phyloP scores from a whole-genome alignment of 2,888 invertebrate genomes.

The Schrankia costaestrigalis region DNA sequence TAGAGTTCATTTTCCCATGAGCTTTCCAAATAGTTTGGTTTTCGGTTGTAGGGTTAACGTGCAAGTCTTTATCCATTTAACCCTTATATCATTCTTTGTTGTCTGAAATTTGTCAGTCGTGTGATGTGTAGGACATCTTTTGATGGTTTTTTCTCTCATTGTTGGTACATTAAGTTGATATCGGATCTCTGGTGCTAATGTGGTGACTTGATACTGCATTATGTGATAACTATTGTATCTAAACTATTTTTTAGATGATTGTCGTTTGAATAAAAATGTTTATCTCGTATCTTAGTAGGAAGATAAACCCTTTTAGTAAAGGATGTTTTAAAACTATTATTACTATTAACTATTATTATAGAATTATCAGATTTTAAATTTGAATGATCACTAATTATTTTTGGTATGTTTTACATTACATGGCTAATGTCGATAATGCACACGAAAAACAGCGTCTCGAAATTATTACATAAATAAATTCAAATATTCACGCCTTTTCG shows the following conservation, averaged over 20 bases:
- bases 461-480: too few species aligned
- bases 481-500: too few species aligned
- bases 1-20: conserved; percentile 32
- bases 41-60: conserved; percentile 18
- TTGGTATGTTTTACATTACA: too few species aligned
- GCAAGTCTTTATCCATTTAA: conserved; percentile 64
- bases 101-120: conserved; percentile 76
- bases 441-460: too few species aligned
- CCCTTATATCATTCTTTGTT: conserved; percentile 74
- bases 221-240: conserved; percentile 33
- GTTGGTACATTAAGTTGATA: conserved; percentile 63
- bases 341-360: too few species aligned
- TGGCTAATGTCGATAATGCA: too few species aligned
- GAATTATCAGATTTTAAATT: too few species aligned
- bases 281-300: conserved; percentile 28
- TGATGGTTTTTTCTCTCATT: conserved; percentile 38
- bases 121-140: conserved; percentile 58
- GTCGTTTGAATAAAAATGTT: conserved; percentile 27
- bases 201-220: conserved; percentile 39
- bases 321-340: conserved; percentile 19
- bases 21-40: conserved; percentile 12
- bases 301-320: conserved; percentile 30
- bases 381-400: too few species aligned
- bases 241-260: conserved; percentile 22
- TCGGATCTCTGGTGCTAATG: conserved; percentile 54